These are phyloP conservation scores for Erythrocercus mccallii DNA, from an alignment of 2,113 vertebrate species.

Conservation along the genomic window DNA sequence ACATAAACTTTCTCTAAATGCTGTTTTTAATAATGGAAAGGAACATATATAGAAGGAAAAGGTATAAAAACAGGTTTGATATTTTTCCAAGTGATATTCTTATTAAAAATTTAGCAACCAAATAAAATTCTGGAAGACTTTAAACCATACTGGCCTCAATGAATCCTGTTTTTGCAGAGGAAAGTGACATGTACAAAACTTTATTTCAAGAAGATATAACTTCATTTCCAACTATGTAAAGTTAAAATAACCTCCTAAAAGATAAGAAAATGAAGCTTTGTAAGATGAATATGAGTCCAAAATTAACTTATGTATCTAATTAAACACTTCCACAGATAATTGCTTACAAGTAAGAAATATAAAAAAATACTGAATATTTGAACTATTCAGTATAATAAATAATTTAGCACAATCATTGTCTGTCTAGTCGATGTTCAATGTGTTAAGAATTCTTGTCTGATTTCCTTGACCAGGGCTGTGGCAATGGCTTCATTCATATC, in stretches of 20 bases:
- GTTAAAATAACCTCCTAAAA: background rate
- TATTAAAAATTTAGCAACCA: background rate
- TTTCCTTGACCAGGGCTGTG: background rate
- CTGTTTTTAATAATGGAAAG: background rate
- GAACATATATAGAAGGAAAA: background rate
- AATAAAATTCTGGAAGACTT: background rate
- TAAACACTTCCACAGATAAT: background rate
- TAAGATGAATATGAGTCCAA: background rate
- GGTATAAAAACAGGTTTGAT: accelerated
- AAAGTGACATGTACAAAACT: background rate
- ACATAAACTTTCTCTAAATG: background rate
- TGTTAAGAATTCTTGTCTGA: background rate
- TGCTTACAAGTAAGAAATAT: background rate
- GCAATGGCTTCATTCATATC: accelerated
- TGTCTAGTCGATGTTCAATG: background rate
- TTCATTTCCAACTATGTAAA: background rate
- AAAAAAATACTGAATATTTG: background rate
- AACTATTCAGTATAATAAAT: background rate
- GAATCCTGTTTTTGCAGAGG: background rate
- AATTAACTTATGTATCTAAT: background rate
- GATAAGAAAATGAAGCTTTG: background rate
- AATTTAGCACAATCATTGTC: background rate
- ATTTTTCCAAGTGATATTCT: background rate
- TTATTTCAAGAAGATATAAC: background rate
- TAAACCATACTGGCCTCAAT: background rate